These are phyloP conservation scores for Chiloscyllium plagiosum DNA, from an alignment of 2,113 vertebrate genomes.

Conservation along the genomic window DNA sequence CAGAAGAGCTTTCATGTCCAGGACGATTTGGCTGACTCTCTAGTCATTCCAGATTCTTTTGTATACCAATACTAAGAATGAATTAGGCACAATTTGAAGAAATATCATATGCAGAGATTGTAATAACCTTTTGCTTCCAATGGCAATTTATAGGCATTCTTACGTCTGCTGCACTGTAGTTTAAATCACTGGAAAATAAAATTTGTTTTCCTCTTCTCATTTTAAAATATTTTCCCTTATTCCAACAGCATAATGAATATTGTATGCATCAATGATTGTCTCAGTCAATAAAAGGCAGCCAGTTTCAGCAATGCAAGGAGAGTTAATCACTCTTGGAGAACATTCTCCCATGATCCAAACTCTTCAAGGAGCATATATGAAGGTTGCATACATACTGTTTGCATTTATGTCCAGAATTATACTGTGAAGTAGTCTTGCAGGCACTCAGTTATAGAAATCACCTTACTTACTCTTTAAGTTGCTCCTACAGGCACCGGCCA, in stretches of 20 bases:
- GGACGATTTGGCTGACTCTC: background rate
- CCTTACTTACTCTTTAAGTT: background rate
- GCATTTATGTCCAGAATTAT: too few relatives aligned
- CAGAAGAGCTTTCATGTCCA: background rate
- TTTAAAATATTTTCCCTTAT: background rate
- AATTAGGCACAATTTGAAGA: background rate
- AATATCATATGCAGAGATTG: background rate
- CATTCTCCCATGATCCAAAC: background rate
- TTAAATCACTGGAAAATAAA: background rate
- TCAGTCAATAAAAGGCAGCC: background rate
- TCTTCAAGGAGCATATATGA: background rate
- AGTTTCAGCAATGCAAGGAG: background rate
- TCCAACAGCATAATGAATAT: background rate
- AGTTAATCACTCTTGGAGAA: background rate
- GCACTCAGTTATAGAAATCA: slow-evolving; percentile 17
- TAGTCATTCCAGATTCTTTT: background rate
- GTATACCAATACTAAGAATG: background rate
- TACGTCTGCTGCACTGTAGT: background rate
- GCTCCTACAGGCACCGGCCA: slow-evolving; percentile 46
- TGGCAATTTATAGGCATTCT: background rate
- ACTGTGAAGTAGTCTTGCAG: slow-evolving; percentile 15
- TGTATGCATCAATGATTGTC: background rate
- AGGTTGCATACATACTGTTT: background rate
- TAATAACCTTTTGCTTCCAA: background rate
- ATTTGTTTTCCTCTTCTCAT: background rate